Conservation (phyloP, 2,797 vertebrate species). For the Poeciliopsis paucimaculata region DNA sequence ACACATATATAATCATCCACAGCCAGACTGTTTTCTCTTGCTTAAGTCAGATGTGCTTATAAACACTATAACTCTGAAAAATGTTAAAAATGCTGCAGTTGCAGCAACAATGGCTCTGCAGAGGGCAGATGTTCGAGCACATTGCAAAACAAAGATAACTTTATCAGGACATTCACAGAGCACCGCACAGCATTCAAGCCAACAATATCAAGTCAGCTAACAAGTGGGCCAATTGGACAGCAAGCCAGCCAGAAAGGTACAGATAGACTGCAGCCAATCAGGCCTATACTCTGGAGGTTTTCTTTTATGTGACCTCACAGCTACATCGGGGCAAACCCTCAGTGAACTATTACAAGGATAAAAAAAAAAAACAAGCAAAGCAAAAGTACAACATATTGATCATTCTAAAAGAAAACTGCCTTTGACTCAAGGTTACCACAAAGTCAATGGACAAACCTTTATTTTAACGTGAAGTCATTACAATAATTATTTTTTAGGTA, state of each 20-base stretch:
- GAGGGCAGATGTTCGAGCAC: constrained; percentile 66
- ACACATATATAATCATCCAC: constrained; percentile 20
- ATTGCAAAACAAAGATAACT: constrained; percentile 68
- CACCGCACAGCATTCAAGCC: constrained; percentile 50
- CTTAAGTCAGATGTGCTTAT: constrained; percentile 29
- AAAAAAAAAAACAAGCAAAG: constrained; percentile 21
- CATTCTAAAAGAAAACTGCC: constrained; percentile 2
- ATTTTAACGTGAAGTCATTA: constrained; percentile 23
- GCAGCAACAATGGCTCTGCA: constrained; percentile 47
- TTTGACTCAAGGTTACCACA: constrained; percentile 22
- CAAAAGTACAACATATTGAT: constrained; percentile 29
- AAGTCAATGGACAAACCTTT: constrained; percentile 3
- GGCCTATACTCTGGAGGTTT: constrained; percentile 43
- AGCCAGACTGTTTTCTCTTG: constrained; percentile 15
- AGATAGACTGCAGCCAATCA: constrained; percentile 52
- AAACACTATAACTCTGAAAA: constrained; percentile 47
- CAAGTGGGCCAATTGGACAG: constrained; percentile 66
- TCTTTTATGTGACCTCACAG: constrained; percentile 38
- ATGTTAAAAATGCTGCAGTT: constrained; percentile 36
- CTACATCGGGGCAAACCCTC: constrained; percentile 21
- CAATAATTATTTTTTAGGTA: constrained; percentile 17
- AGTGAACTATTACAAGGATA: constrained; percentile 27
- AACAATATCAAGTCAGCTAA: constrained; percentile 70
- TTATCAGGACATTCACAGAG: constrained; percentile 72
- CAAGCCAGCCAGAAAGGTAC: constrained; percentile 55